phyloP scores from a whole-genome alignment of 2,888 invertebrate species.

The Caradrina clavipalpis region DNA sequence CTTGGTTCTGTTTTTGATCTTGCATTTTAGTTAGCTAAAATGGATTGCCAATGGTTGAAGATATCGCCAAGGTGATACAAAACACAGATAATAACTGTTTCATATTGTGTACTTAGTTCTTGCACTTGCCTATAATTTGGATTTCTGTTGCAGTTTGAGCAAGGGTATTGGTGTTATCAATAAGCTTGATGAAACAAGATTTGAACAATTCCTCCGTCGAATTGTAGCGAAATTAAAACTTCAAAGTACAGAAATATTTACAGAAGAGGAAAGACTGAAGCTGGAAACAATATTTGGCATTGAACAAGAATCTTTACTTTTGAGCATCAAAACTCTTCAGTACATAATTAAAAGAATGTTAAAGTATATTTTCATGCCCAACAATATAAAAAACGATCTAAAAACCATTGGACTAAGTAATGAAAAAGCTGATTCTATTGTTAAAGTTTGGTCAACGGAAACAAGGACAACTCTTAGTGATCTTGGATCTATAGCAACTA shows the following conservation, averaged over 20 bases:
- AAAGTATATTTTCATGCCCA: constrained; percentile 86
- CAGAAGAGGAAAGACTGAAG: constrained; percentile 80
- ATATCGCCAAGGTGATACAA: constrained; percentile 74
- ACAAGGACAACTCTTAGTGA: constrained; percentile 80
- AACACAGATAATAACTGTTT: not conserved
- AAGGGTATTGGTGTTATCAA: constrained; percentile 82
- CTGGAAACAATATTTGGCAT: constrained; percentile 82
- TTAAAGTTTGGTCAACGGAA: constrained; percentile 85
- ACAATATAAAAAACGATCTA: constrained; percentile 81
- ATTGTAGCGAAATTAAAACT: constrained; percentile 80
- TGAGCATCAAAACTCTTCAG: constrained; percentile 81
- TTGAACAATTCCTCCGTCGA: constrained; percentile 83
- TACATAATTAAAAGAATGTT: constrained; percentile 82
- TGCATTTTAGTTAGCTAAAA: constrained; percentile 46
- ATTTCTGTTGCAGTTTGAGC: constrained; percentile 75
- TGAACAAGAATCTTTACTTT: constrained; percentile 74
- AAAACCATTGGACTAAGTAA: constrained; percentile 75
- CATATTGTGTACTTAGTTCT: not conserved
- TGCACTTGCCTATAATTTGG: not conserved
- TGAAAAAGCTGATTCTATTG: constrained; percentile 80
- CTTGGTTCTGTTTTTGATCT: not conserved
- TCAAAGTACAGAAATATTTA: constrained; percentile 82
- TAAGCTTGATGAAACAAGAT: constrained; percentile 80
- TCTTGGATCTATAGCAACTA: constrained; percentile 69
- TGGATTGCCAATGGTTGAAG: constrained; percentile 81